phyloP scores from a whole-genome alignment of 2,797 vertebrate genomes.

The Acanthiza pusilla region DNA sequence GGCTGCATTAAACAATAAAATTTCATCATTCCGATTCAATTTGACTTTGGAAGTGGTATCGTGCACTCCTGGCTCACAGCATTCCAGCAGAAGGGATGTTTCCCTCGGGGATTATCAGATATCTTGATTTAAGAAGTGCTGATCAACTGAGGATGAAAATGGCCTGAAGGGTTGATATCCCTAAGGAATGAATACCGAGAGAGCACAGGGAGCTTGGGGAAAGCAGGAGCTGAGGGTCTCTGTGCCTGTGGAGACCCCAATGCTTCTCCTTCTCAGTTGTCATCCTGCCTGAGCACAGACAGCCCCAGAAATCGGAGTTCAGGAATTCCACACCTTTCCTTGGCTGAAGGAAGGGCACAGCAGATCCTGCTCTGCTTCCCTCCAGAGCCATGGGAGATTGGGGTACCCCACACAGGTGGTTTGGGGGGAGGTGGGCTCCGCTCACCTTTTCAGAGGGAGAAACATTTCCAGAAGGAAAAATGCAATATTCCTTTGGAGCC shows the following conservation, averaged over 20 bases:
- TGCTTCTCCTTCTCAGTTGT: not conserved
- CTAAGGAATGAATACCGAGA: fast-evolving
- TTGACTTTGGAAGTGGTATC: not conserved
- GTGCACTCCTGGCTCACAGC: fast-evolving
- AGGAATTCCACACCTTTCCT: not conserved
- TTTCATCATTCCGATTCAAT: not conserved
- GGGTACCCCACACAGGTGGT: fast-evolving
- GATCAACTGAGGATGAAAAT: not conserved
- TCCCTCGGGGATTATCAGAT: not conserved
- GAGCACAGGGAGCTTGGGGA: not conserved
- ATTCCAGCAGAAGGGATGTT: not conserved
- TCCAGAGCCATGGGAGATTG: fast-evolving
- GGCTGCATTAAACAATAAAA: not conserved
- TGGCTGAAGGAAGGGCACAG: not conserved
- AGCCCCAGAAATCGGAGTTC: not conserved
- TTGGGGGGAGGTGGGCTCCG: not conserved
- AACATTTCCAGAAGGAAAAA: not conserved
- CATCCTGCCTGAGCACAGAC: not conserved
- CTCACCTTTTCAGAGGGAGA: not conserved
- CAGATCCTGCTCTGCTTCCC: not conserved
- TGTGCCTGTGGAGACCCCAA: fast-evolving
- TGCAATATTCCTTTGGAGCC: not conserved
- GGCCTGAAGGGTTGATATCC: not conserved
- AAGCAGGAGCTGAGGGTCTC: not conserved
- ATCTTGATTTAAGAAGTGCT: not conserved